phyloP scores from a whole-genome alignment of 2,888 invertebrate genomes.

The Oxyscelio sp. region DNA sequence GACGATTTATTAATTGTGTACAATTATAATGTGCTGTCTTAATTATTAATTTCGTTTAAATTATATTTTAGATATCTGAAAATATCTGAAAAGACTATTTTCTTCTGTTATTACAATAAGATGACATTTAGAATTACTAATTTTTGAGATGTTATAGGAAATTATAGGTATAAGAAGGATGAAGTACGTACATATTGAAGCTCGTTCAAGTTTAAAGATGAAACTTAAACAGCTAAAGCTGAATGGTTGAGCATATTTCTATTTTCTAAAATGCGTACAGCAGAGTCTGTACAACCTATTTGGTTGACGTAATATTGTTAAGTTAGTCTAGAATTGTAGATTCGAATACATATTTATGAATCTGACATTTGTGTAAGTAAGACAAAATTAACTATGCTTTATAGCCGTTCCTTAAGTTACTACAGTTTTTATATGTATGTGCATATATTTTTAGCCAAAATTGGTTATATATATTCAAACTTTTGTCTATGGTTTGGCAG shows the following conservation, averaged over 20 bases:
- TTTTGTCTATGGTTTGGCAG: conserved; percentile 31
- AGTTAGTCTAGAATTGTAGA: conserved; percentile 45
- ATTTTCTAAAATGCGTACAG: conserved; percentile 8
- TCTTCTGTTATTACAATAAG: no score
- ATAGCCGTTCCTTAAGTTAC: conserved; percentile 43
- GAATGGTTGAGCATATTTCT: conserved; percentile 36
- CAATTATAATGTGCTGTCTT: no score
- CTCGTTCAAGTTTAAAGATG: conserved; percentile 63
- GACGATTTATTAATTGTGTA: no score
- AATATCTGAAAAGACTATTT: no score
- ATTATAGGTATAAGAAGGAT: no score
- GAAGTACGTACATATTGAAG: no score
- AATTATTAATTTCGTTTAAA: no score
- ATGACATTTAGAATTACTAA: no score
- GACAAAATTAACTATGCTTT: conserved; percentile 43
- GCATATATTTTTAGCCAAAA: no score
- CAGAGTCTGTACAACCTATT: conserved; percentile 9
- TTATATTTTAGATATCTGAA: no score
- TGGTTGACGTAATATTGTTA: conserved; percentile 40
- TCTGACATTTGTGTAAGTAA: conserved; percentile 28
- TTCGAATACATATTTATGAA: conserved; percentile 58
- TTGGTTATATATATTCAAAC: conserved; percentile 22
- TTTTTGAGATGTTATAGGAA: no score
- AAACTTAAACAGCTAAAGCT: conserved; percentile 34
- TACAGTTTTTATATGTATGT: conserved; percentile 38